Percentiles rank a stretch among this genome's conserved stretches.
These are phyloP conservation scores for Zoanthus solanderi DNA, from an alignment of 92 coral and sea anemone genomes.

Conservation along the genomic window DNA sequence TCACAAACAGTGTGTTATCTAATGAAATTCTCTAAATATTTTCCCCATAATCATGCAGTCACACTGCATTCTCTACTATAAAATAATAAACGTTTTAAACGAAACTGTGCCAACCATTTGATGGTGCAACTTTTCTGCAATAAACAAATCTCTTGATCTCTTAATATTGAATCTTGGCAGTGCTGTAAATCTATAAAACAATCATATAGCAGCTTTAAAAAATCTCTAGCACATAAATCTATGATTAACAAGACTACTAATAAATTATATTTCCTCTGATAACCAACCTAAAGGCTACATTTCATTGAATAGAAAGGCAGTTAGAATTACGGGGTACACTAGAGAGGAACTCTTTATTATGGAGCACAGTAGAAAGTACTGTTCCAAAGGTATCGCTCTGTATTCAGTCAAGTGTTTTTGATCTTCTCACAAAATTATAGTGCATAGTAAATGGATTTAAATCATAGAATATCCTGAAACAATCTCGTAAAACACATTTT, in stretches of 20 bases:
- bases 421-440: too few relatives aligned
- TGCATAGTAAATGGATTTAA: too few relatives aligned
- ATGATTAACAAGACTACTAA: neutral
- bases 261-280: neutral
- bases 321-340: neutral
- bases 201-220: slow-evolving; percentile 10
- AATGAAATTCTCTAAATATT: neutral
- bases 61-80: slow-evolving; percentile 20
- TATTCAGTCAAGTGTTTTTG: too few relatives aligned
- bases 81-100: slow-evolving; percentile 12
- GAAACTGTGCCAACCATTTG: slow-evolving; percentile 38
- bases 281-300: neutral
- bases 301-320: neutral
- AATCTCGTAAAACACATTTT: too few relatives aligned
- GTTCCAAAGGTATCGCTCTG: too few relatives aligned
- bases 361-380: too few relatives aligned
- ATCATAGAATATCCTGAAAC: too few relatives aligned
- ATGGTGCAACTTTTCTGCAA: slow-evolving; percentile 24
- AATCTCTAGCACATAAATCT: neutral
- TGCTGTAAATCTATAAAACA: slow-evolving; percentile 30
- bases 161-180: slow-evolving; percentile 8
- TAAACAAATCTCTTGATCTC: slow-evolving; percentile 18
- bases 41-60: slow-evolving; percentile 26
- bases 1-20: slow-evolving; percentile 9
- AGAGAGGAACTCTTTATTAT: too few relatives aligned